phyloP scores from a whole-genome alignment of 2,113 vertebrate species.

The Hypanus sabinus region DNA sequence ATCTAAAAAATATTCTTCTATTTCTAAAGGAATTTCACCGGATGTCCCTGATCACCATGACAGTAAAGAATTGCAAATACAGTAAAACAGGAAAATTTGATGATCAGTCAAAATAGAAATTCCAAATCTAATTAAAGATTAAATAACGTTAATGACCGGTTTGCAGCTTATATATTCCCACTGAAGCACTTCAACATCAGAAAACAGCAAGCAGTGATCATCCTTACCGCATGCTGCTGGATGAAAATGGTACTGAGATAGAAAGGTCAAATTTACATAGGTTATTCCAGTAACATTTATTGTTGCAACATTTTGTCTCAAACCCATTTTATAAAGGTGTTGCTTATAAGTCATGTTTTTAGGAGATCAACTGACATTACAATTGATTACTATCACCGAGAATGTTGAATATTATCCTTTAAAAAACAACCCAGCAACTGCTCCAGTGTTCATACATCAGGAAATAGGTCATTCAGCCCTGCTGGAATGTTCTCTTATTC shows the following conservation, averaged over 20 bases:
- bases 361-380: constrained; percentile 18
- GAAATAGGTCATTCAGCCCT: neutral
- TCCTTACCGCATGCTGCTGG: neutral
- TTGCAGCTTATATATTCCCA: neutral
- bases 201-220: neutral
- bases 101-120: neutral
- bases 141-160: neutral
- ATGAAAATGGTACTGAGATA: neutral
- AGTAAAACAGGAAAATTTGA: neutral
- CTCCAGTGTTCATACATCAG: neutral
- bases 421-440: neutral
- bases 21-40: neutral
- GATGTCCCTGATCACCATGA: neutral
- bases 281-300: constrained; percentile 17
- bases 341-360: neutral
- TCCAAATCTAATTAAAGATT: neutral
- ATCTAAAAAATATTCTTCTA: neutral
- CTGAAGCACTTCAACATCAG: neutral
- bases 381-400: neutral
- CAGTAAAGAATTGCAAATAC: no score
- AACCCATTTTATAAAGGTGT: neutral
- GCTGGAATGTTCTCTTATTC: neutral
- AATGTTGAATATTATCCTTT: neutral
- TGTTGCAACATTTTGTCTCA: neutral
- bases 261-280: constrained; percentile 34